These are phyloP conservation scores for Oasisia sp. DNA, from an alignment of 2,888 invertebrate genomes.

Conservation along the genomic window DNA sequence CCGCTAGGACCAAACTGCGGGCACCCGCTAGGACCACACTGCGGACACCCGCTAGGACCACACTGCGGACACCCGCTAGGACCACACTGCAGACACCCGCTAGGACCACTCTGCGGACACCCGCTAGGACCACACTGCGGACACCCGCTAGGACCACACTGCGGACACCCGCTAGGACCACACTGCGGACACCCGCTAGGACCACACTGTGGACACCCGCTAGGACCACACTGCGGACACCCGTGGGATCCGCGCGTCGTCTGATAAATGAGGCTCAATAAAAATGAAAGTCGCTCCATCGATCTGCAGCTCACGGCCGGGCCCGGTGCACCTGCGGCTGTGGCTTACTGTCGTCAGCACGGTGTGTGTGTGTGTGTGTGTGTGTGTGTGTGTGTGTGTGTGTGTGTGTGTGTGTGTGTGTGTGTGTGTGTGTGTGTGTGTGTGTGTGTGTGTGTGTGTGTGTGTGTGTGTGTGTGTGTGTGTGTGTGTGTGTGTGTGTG, in stretches of 20 bases:
- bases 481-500: background rate
- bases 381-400: constrained; percentile 17
- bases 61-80: too few species aligned
- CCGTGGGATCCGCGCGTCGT: background rate
- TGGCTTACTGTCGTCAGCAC: background rate
- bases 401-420: constrained; percentile 13
- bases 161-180: too few species aligned
- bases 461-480: background rate
- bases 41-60: too few species aligned
- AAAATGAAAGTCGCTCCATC: constrained; percentile 12
- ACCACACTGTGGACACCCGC: too few species aligned
- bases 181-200: too few species aligned
- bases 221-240: background rate
- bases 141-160: too few species aligned
- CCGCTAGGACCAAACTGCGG: too few species aligned
- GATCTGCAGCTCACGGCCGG: background rate
- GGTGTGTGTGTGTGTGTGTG: constrained; percentile 6
- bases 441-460: background rate
- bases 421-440: background rate
- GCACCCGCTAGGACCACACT: too few species aligned
- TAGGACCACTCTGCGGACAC: too few species aligned
- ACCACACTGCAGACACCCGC: too few species aligned
- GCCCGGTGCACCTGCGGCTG: background rate
- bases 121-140: too few species aligned
- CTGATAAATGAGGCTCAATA: constrained; percentile 13